Evolutionary conservation across 2,113 vertebrate genomes (phyloP).

Genomic region (Macquaria ambigua): DNA sequence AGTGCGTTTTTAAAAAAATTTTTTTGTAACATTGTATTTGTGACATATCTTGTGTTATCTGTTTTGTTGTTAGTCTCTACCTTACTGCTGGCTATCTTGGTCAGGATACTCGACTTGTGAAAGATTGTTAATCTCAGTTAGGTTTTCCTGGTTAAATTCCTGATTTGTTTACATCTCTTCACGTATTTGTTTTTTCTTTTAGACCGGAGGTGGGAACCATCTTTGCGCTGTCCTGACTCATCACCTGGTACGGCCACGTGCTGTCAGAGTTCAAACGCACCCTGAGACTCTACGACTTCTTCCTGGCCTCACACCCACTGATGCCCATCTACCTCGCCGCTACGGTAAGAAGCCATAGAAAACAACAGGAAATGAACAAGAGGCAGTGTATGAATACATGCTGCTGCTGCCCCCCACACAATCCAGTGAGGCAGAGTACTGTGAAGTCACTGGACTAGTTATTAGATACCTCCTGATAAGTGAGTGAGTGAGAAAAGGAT

Average conservation of each 20-base stretch:
- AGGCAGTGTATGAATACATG: background rate
- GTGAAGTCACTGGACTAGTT: constrained; percentile 77
- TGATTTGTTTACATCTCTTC: background rate
- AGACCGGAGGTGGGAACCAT: constrained; percentile 86
- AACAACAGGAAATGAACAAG: constrained; percentile 2
- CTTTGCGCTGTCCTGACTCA: constrained; percentile 87
- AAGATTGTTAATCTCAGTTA: background rate
- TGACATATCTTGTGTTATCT: background rate
- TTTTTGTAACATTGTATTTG: too few relatives aligned
- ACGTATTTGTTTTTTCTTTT: background rate
- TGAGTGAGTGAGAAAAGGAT: constrained; percentile 55
- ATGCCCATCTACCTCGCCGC: constrained; percentile 86
- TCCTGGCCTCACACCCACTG: constrained; percentile 87
- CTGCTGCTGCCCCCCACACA: background rate
- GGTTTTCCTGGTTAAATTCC: background rate
- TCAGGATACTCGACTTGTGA: background rate
- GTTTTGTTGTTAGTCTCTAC: background rate
- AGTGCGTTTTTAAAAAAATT: background rate
- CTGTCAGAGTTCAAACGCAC: constrained; percentile 85
- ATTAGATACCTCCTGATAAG: constrained; percentile 80
- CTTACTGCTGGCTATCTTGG: background rate
- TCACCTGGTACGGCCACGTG: constrained; percentile 87
- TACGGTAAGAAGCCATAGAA: constrained; percentile 71
- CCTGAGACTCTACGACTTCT: constrained; percentile 87
- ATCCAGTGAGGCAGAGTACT: constrained; percentile 67